Evolutionary conservation across 2,888 invertebrate genomes (phyloP), one percentile per base, ranked within the genome.

Genomic region (Plagodis dolabraria): DNA sequence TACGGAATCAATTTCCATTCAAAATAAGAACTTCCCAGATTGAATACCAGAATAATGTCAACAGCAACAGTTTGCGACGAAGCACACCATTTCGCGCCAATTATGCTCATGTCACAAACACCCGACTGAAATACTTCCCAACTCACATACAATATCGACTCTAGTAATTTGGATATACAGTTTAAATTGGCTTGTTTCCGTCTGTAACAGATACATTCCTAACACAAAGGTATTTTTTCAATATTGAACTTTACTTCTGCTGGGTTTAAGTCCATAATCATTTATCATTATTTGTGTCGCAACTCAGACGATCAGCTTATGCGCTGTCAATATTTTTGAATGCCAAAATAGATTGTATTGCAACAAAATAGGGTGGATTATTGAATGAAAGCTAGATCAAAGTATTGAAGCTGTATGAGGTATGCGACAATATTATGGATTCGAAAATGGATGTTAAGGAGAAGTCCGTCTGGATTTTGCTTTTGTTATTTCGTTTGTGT

Each of bases 61-160:
- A 57, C 63, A 74, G 81, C 82, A 82, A 82, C 86, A 86, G 86
- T 87, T 82, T 80, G 79, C 79, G 79, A 73, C 77, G 79, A 74
- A 80, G 81, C 84, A 79, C 83, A 82, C 86, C 89, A 87, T 89
- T 89, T 87, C 87, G 81, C 87, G 85, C 84, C 89, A 91, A 90
- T 91, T 90, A 89, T 86, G 85, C 85, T 80, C 76, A 79, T 85
- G 87, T 87, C 88, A 89, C 83, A 86, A 76, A 85, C 87, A 87
- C 80, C 79, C 82, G 79, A 75, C 69, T 63, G 57, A 46, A 12
- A 51, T 36, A 45, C 12, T 56, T 63, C 64, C 57, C 45, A 67
- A 47, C 59, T 44, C 46, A 65, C 66, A 64, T 44, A 43, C 7
- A 71, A 76, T 75, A 65, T 51, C 57, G 57, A 60, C 81, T 67